A percentile compares a stretch with the other conserved stretches of the same genome.
Evolutionary conservation across 2,797 vertebrate species (phyloP).

Genomic region (Pangasius krempfi): DNA sequence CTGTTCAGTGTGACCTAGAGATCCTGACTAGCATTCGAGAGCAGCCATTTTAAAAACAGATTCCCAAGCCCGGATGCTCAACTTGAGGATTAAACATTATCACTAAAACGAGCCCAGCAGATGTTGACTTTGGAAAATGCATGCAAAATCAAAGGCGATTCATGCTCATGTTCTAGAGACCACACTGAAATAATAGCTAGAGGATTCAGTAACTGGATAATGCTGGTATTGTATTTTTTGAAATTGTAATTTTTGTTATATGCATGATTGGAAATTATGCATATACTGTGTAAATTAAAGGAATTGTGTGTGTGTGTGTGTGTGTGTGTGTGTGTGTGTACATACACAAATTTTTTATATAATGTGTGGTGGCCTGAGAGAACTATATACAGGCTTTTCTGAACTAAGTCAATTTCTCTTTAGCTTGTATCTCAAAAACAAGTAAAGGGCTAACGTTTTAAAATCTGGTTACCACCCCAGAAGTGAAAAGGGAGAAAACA

Average conservation of each 20-base stretch:
- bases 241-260: not conserved
- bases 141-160: constrained; percentile 56
- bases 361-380: not conserved
- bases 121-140: constrained; percentile 68
- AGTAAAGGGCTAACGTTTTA: not conserved
- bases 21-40: constrained; percentile 34
- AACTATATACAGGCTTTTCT: not conserved
- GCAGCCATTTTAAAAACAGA: constrained; percentile 52
- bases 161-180: not conserved
- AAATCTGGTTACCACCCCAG: not conserved
- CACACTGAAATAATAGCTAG: not conserved
- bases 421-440: not conserved
- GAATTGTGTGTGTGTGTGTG: not conserved
- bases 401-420: not conserved
- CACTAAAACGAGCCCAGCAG: constrained; percentile 61
- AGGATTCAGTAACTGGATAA: not conserved
- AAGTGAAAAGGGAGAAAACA: not conserved
- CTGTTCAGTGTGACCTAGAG: constrained; percentile 51
- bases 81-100: constrained; percentile 42
- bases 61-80: constrained; percentile 48
- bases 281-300: not conserved
- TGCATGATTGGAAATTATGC: not conserved
- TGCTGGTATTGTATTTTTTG: not conserved
- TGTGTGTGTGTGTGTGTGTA: too few relatives aligned
- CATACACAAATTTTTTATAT: too few relatives aligned